phyloP scores from a whole-genome alignment of 2,113 vertebrate species.

The Eublepharis macularius region DNA sequence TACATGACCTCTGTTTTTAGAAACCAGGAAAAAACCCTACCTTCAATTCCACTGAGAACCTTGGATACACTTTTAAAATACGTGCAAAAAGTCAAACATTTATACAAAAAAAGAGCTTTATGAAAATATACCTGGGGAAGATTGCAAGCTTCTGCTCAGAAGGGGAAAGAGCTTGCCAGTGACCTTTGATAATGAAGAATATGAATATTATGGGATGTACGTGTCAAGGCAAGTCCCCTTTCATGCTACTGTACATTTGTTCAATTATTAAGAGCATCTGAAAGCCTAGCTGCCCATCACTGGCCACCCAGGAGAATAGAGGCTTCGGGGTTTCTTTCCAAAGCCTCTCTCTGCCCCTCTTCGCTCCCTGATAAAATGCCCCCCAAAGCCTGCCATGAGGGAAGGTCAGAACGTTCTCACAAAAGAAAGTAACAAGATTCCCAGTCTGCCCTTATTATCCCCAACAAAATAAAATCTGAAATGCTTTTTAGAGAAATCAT shows the following conservation, averaged over 20 bases:
- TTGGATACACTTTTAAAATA: not conserved
- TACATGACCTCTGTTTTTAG: not conserved
- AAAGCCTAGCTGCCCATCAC: not conserved
- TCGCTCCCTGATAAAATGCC: fast-evolving
- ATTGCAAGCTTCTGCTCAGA: not conserved
- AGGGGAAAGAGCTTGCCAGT: not conserved
- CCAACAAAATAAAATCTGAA: fast-evolving
- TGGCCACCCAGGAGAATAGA: not conserved
- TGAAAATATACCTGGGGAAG: not conserved
- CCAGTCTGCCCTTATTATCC: not conserved
- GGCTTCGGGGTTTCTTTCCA: fast-evolving
- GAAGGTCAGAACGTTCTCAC: fast-evolving
- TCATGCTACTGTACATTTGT: not conserved
- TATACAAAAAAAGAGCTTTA: not conserved
- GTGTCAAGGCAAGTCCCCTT: not conserved
- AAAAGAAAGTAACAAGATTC: not conserved
- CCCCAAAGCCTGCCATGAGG: fast-evolving
- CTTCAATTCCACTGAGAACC: not conserved
- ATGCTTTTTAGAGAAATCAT: not conserved
- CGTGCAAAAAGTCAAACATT: not conserved
- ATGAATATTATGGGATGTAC: not conserved
- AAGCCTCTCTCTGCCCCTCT: not conserved
- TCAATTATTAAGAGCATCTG: not conserved
- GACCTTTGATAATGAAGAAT: constrained; percentile 4
- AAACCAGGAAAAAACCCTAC: not conserved